Evolutionary conservation across 2,797 vertebrate genomes (phyloP).

Genomic region (Acridotheres tristis): DNA sequence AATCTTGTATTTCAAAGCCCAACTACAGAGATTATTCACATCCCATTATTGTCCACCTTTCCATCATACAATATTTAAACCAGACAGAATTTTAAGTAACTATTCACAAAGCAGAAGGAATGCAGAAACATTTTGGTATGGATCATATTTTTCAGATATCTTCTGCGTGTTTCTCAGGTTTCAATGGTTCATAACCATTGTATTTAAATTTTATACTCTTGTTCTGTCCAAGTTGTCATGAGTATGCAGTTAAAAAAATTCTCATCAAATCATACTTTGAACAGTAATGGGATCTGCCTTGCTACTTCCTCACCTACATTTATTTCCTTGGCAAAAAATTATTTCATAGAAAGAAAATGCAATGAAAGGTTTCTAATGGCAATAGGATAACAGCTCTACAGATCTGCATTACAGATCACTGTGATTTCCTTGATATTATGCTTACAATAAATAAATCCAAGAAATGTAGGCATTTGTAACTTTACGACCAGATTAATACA

Average conservation of each 20-base stretch:
- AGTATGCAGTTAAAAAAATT: conserved; percentile 29
- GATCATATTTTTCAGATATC: conserved; percentile 32
- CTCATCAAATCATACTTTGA: conserved; percentile 20
- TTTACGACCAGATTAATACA: conserved; percentile 7
- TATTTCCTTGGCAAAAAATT: conserved; percentile 40
- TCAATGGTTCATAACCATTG: conserved; percentile 27
- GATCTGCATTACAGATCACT: conserved; percentile 40
- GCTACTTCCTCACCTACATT: neutral
- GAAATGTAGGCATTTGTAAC: conserved; percentile 29
- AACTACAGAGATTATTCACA: conserved; percentile 32
- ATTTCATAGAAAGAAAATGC: conserved; percentile 51
- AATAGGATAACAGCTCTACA: conserved; percentile 30
- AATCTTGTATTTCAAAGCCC: conserved; percentile 10
- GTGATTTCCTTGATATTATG: conserved; percentile 24
- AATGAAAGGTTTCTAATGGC: conserved; percentile 64
- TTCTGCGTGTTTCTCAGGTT: neutral
- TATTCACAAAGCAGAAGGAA: conserved; percentile 41
- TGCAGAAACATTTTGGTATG: neutral
- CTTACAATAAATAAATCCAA: conserved; percentile 54
- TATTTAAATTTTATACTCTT: conserved; percentile 39
- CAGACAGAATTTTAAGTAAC: conserved; percentile 38
- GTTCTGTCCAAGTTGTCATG: conserved; percentile 1
- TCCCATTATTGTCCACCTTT: conserved; percentile 37
- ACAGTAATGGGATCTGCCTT: conserved; percentile 22
- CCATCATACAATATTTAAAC: conserved; percentile 41